Evolutionary conservation across 2,113 vertebrate species (phyloP).

Genomic region (Orthonyx spaldingii): DNA sequence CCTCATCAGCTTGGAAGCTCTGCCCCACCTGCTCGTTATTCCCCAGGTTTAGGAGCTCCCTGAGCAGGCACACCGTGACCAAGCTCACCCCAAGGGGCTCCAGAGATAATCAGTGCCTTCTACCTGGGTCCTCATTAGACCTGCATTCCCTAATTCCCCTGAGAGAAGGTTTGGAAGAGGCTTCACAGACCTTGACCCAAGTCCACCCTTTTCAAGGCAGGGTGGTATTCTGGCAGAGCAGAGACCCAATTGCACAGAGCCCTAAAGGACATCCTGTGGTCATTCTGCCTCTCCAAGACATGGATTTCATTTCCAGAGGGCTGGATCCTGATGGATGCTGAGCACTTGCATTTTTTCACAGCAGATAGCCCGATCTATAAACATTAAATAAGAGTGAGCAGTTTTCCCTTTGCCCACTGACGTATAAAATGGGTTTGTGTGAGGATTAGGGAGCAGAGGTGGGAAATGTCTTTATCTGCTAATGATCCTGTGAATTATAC

Average conservation of each 20-base stretch:
- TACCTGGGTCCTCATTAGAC: fast-evolving
- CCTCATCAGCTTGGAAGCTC: background rate
- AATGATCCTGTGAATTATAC: constrained; percentile 59
- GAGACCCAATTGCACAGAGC: background rate
- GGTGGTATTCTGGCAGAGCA: background rate
- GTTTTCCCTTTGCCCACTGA: constrained; percentile 16
- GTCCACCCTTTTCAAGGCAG: background rate
- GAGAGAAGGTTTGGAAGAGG: background rate
- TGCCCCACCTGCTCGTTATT: background rate
- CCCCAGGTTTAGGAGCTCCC: background rate
- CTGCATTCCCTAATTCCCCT: background rate
- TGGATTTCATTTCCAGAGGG: background rate
- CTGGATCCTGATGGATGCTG: background rate
- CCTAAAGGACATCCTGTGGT: background rate
- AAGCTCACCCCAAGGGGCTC: background rate
- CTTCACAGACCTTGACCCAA: background rate
- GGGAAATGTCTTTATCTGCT: constrained; percentile 45
- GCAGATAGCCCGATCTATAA: background rate
- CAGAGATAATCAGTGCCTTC: background rate
- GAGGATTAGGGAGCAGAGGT: constrained; percentile 34
- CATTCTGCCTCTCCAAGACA: background rate
- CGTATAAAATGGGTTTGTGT: background rate
- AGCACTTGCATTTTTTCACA: background rate
- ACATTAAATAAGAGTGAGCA: background rate
- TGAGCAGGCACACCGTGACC: fast-evolving